A percentile compares a stretch with the other conserved stretches of the same genome.
Evolutionary conservation across 2,888 invertebrate species (phyloP).

Genomic region (Epinotia ramella): DNA sequence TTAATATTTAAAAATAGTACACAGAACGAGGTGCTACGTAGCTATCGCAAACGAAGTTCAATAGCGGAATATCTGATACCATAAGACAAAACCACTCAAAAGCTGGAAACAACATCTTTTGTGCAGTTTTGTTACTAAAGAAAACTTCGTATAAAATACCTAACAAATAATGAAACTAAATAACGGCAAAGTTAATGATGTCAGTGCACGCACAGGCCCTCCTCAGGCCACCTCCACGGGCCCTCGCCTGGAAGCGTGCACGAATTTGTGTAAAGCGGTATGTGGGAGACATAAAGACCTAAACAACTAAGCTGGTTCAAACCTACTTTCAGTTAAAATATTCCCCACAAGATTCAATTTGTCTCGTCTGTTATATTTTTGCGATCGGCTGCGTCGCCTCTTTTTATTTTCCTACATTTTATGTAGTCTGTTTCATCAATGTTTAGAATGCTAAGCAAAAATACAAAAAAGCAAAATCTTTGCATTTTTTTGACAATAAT

Average conservation of each 20-base stretch:
- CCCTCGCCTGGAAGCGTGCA: not conserved
- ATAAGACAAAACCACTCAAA: constrained; percentile 27
- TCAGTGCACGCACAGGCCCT: not conserved
- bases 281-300: not conserved
- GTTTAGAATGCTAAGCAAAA: not conserved
- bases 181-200: constrained; percentile 10
- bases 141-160: constrained; percentile 19
- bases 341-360: not conserved
- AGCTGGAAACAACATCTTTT: constrained; percentile 21
- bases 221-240: not conserved
- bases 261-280: not conserved
- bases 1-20: constrained; percentile 6
- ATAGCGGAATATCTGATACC: constrained; percentile 1
- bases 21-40: not conserved
- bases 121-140: constrained; percentile 25
- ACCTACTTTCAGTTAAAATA: not conserved
- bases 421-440: not conserved
- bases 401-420: not conserved
- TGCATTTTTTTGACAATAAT: no score
- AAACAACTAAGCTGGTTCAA: not conserved
- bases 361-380: not conserved
- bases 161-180: constrained; percentile 29
- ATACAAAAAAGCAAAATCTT: no score
- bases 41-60: constrained; percentile 6
- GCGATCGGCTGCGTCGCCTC: not conserved